phyloP scores from a whole-genome alignment of 2,888 invertebrate genomes.

The Cybosia mesomella region DNA sequence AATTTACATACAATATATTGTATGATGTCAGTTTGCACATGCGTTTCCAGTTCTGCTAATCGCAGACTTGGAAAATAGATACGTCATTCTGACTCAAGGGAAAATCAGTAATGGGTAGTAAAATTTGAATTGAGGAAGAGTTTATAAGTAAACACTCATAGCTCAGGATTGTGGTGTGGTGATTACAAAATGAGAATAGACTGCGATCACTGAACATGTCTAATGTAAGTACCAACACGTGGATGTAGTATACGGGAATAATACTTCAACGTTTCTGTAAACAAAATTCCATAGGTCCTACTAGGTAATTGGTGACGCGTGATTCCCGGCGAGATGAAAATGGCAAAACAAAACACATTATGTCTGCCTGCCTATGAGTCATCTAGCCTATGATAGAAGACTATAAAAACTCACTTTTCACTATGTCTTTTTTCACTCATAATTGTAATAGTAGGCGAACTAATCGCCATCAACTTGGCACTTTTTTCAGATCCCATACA shows the following conservation, averaged over 20 bases:
- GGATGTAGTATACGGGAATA: background rate
- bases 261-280: background rate
- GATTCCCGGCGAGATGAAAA: background rate
- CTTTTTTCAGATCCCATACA: too few species aligned
- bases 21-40: constrained; percentile 16
- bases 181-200: constrained; percentile 6
- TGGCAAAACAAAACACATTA: background rate
- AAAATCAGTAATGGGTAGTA: constrained; percentile 13
- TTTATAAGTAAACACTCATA: background rate
- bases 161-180: background rate
- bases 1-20: constrained; percentile 28
- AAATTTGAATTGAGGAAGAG: constrained; percentile 2
- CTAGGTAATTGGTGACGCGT: background rate
- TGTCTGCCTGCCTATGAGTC: too few species aligned
- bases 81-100: constrained; percentile 14
- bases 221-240: constrained; percentile 8
- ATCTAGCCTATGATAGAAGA: too few species aligned
- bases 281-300: background rate
- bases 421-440: too few species aligned
- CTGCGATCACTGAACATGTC: background rate
- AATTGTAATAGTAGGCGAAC: background rate
- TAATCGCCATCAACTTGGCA: too few species aligned
- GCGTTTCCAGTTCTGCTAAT: constrained; percentile 7
- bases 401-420: too few species aligned
- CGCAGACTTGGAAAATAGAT: constrained; percentile 5